These are phyloP conservation scores for Aphodius granarius DNA, from an alignment of 2,888 invertebrate genomes.

Conservation along the genomic window DNA sequence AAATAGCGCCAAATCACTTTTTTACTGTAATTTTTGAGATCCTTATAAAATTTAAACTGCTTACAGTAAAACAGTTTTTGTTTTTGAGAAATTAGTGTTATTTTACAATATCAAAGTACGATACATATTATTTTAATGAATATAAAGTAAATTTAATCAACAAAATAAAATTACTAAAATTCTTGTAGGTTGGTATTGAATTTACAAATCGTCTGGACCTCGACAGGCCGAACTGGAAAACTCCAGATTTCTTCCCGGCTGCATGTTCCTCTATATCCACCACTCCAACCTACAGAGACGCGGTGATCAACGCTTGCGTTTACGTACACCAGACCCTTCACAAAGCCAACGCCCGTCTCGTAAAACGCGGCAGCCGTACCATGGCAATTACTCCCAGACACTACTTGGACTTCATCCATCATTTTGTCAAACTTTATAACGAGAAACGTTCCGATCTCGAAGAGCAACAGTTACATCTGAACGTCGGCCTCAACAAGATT, in stretches of 20 bases:
- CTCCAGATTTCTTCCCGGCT: constrained; percentile 89
- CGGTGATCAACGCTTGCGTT: constrained; percentile 98
- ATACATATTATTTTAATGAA: too few species aligned
- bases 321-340: constrained; percentile 98
- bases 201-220: constrained; percentile 95
- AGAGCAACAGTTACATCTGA: constrained; percentile 97
- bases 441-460: constrained; percentile 98
- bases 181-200: constrained; percentile 80
- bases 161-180: too few species aligned
- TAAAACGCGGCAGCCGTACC: constrained; percentile 90
- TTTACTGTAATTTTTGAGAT: too few species aligned
- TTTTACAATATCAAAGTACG: too few species aligned
- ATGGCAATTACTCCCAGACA: constrained; percentile 98
- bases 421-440: constrained; percentile 96
- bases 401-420: constrained; percentile 98
- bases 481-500: constrained; percentile 98
- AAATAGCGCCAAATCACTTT: too few species aligned
- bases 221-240: constrained; percentile 81
- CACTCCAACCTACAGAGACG: constrained; percentile 84
- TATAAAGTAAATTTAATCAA: too few species aligned
- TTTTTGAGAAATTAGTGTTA: too few species aligned
- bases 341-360: constrained; percentile 87
- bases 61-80: too few species aligned
- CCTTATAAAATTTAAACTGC: too few species aligned
- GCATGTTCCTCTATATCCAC: constrained; percentile 77